phyloP scores from a whole-genome alignment of 2,888 invertebrate genomes.

The Nomada ruficornis region DNA sequence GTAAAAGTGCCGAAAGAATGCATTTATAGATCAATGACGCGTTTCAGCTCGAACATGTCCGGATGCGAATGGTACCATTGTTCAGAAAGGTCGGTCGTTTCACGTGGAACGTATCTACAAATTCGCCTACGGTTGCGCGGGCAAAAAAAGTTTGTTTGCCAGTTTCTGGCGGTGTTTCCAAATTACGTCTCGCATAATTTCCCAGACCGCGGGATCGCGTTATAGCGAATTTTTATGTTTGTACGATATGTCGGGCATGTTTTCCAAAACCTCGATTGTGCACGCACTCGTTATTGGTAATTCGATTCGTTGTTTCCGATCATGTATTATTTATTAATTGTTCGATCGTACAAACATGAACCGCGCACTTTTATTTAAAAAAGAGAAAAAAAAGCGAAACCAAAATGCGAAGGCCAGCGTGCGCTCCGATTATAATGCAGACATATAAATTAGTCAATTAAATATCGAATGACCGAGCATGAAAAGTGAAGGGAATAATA shows the following conservation, averaged over 20 bases:
- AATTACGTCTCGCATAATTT: constrained; percentile 9
- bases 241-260: constrained; percentile 7
- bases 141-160: constrained; percentile 7
- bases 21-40: constrained; percentile 55
- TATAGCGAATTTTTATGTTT: constrained; percentile 9
- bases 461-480: constrained; percentile 41
- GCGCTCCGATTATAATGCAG: not conserved
- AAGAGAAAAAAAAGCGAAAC: too few species aligned
- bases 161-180: constrained; percentile 7
- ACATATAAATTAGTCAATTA: constrained; percentile 72
- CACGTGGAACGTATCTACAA: not conserved
- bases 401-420: not conserved
- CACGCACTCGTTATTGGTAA: constrained; percentile 13
- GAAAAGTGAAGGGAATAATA: not conserved
- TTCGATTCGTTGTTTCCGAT: constrained; percentile 6
- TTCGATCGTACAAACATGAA: not conserved
- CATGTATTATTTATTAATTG: not conserved
- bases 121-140: constrained; percentile 4
- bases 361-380: constrained; percentile 9
- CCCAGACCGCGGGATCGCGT: not conserved
- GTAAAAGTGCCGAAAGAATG: constrained; percentile 43
- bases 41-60: constrained; percentile 10
- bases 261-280: not conserved
- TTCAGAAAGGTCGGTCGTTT: constrained; percentile 9
- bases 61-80: not conserved